Base-by-base conservation (phyloP, 2,888 invertebrate species). In the Teinopalpus imperialis region DNA sequence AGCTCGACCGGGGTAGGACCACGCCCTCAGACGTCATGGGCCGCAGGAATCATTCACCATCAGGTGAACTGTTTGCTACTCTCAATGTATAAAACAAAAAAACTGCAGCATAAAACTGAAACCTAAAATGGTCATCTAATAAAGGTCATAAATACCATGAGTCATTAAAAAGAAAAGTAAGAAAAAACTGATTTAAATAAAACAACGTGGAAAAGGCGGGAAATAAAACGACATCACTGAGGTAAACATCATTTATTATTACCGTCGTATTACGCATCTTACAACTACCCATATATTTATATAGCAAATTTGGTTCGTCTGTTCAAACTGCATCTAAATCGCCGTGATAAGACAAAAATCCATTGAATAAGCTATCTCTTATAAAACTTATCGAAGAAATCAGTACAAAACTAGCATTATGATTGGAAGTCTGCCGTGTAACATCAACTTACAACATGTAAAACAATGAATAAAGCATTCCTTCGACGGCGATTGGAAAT, bases 241-340 rank as follows among this genome's bases (percentile, higher is more conserved):
- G 73, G 76, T 82, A 81, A 76, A 63, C 72, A 75, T 80, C 58
- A 67, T 86, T 85, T 83, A 83, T 85, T 83, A 83, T 85, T 82
- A 81, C 77, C 80, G 78, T 72, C 69, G 69, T 76, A 72, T 76
- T 77, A 80, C 68, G 78, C 67, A 74, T 54, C 80, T 86, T 83
- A 85, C 32, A 61, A 56, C 75, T 83, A 82, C 59, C 53, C 51
- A 58, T 59, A 55, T 56, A 63, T 66, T 63, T 63, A 69, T 65
- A 72, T 66, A 81, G 66, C 81, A 75, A 73, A 77, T 81, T 80
- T 81, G 79, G 81, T 79, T 78, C 76, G 69, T 60, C 62, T 61
- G 56, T 63, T 69, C 66, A 59, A 60, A 66, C 74, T 71, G 71
- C 66, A 67, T 52, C 57, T 60, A 62, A 63, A 69, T 64, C 10